Base-by-base conservation (phyloP, 1,140 invertebrate species). In the Neoseiulus cucumeris region DNA sequence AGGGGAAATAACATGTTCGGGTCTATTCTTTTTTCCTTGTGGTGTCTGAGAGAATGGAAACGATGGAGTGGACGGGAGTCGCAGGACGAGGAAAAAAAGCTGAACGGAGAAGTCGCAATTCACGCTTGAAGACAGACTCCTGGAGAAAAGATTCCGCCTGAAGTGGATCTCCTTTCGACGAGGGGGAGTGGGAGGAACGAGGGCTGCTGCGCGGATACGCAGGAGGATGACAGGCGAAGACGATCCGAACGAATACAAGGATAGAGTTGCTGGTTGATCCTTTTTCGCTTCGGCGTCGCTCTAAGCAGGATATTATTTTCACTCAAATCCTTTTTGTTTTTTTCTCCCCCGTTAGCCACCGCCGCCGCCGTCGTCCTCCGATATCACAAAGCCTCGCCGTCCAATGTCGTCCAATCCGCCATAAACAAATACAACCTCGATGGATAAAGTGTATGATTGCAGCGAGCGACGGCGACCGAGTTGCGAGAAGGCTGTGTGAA, bases 401-500 rank as follows among this genome's bases (percentile, higher is more conserved):
- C 51, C 51, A 17, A 33, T 20, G 14, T 25, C 51, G 14, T 25
- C 22, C 22, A 59, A 59, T 17, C 51, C 51, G 14, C 51, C 51
- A 33, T 59, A 59, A 59, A 59, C 51, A 59, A 59, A 59, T 59
- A 59, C 51, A 59, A 20, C 25, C 33, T 14, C 22, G 14, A 59
- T 17, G 51, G 51, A 59, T 59, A 59, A 59, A 59, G 22, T 59
- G 51, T 25, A 59, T 59, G 51, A 59, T 59, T 59, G 51, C 25
- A n/a, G n/a, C n/a, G n/a, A n/a, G n/a, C n/a, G n/a, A n/a, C n/a
- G n/a, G n/a, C n/a, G n/a, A n/a, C n/a, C n/a, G n/a, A n/a, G n/a
- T n/a, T n/a, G 25, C 14, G 33, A 25, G 17, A 20, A 14, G 14
- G 51, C 25, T 25, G 51, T 25, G 22, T 17, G 51, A 59, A 25